Base-by-base conservation (phyloP, 2,888 invertebrate genomes). In the Bembecia ichneumoniformis region DNA sequence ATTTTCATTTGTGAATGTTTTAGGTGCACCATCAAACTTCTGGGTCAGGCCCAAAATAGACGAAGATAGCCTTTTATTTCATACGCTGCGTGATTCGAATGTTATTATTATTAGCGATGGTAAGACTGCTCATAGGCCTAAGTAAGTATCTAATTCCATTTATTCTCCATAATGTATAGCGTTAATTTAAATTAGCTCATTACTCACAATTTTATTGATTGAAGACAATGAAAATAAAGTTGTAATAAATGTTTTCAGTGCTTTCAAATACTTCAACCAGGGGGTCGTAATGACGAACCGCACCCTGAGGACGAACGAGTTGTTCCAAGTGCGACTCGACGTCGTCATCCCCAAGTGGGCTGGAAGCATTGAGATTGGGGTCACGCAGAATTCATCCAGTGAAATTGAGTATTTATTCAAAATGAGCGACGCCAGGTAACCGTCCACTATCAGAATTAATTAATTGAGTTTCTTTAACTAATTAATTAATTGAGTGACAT, bases 291-390 rank as follows among this genome's bases (percentile, higher is more conserved):
- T 97, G 65, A 97, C 97, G 1, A 92, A 93, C 57, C 89, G 98
- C 46, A 94, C 95, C 0, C 78, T 98, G 52, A 92, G 92, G 64
- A 91, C 94, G 10, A 95, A 96, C 65, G 98, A 98, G 82, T 79
- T 97, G 65, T 98, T 98, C 81, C 97, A 97, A 89, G 96, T 98
- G 50, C 89, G 94, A 49, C 87, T 98, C 50, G 97, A 97, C 71
- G 91, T 94, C 66, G 94, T 97, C 64, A 95, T 97, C 17, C 94
- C 94, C 17, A 95, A 97, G 78, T 97, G 97, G 97, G 96, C 96
- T 35, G 97, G 97, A 36, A 96, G 96, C 43, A 94, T 98, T 58
- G 97, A 97, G 88, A 94, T 96, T 77, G 96, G 96, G 57, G 95
- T 96, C 52, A 98, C 97, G 49, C 96, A 95, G 52, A 96, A 96